Conservation (phyloP, 2,113 vertebrate genomes). For the Phocoena sinus region DNA sequence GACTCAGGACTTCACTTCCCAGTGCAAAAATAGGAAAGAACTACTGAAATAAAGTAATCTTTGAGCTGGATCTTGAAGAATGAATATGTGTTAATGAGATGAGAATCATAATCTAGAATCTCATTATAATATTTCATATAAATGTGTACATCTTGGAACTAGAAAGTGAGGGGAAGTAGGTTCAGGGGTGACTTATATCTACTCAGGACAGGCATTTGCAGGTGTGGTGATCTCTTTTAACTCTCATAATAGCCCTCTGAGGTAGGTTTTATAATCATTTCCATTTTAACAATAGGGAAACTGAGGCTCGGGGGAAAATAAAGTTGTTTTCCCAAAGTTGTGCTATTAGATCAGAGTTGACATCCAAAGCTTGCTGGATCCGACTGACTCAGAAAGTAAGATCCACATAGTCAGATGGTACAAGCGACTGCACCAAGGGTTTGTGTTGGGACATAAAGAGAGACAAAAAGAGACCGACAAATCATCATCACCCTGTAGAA, state of each 20-base stretch:
- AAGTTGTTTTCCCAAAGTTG: neutral
- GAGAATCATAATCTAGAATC: neutral
- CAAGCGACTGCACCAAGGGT: neutral
- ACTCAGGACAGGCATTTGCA: neutral
- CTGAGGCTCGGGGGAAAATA: neutral
- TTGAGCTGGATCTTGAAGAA: neutral
- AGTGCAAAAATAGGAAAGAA: neutral
- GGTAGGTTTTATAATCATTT: neutral
- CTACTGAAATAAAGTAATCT: neutral
- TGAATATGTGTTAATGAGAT: neutral
- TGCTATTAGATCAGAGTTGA: neutral
- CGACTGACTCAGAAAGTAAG: neutral
- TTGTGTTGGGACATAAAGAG: neutral
- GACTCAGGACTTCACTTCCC: neutral
- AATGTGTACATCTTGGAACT: neutral
- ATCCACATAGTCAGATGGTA: fast-evolving
- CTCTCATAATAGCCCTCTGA: neutral
- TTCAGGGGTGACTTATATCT: neutral
- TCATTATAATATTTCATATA: neutral
- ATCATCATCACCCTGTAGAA: neutral
- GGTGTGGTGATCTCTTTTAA: neutral
- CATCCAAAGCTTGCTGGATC: neutral
- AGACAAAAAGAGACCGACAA: neutral
- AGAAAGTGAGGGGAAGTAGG: neutral
- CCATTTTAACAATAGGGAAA: neutral